Conservation (phyloP, 1,140 invertebrate genomes). For the Eurosta solidaginis region DNA sequence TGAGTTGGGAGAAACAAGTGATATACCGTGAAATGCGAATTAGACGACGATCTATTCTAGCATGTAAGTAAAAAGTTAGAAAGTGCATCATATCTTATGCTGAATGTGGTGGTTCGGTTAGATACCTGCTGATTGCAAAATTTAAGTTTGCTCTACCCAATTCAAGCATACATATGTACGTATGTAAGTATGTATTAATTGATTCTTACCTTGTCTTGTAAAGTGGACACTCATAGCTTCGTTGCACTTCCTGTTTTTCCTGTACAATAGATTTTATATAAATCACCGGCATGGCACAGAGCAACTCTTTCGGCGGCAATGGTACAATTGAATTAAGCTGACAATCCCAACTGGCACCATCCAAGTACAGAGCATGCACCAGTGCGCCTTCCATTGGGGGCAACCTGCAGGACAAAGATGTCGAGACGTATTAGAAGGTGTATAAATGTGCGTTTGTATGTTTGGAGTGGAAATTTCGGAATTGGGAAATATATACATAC, state of each 20-base stretch:
- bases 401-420: too few relatives aligned
- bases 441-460: too few relatives aligned
- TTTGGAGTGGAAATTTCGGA: too few relatives aligned
- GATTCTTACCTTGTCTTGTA: conserved; percentile 81
- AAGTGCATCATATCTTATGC: too few relatives aligned
- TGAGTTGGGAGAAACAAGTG: too few relatives aligned
- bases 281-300: conserved; percentile 88
- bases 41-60: too few relatives aligned
- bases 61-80: too few relatives aligned
- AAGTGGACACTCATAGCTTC: conserved; percentile 89
- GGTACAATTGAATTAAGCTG: conserved; percentile 78
- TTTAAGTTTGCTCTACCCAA: not conserved
- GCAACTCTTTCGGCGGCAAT: conserved; percentile 86
- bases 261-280: conserved; percentile 86
- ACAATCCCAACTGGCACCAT: conserved; percentile 93
- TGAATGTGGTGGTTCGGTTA: too few relatives aligned
- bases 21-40: too few relatives aligned
- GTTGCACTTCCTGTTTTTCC: conserved; percentile 87
- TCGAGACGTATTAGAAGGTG: too few relatives aligned
- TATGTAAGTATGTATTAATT: not conserved
- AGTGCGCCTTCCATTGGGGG: conserved; percentile 91
- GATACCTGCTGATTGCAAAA: too few relatives aligned
- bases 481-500: too few relatives aligned
- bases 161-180: not conserved
- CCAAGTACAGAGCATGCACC: conserved; percentile 89